phyloP scores from a whole-genome alignment of 2,113 vertebrate species.

The Paradoxurus hermaphroditus region DNA sequence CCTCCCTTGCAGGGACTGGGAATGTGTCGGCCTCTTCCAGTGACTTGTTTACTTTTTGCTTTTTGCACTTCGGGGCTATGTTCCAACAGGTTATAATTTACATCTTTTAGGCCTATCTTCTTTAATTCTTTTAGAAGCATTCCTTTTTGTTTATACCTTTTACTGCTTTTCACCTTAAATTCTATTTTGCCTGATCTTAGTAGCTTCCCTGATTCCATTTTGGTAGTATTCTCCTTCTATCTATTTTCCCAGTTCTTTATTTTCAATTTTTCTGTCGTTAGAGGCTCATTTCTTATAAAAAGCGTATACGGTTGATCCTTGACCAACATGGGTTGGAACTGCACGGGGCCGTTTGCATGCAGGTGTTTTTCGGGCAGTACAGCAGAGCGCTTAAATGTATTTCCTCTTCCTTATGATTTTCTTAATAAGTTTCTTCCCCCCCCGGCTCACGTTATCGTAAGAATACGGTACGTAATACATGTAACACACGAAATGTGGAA shows the following conservation, averaged over 20 bases:
- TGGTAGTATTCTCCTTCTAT: too few relatives aligned
- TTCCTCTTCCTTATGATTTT: too few relatives aligned
- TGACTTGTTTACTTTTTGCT: fast-evolving
- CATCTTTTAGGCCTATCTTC: neutral
- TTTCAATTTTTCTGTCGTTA: neutral
- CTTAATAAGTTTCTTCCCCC: too few relatives aligned
- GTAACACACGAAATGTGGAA: fast-evolving
- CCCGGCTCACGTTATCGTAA: too few relatives aligned
- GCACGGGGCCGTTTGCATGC: neutral
- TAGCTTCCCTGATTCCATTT: neutral
- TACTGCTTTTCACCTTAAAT: neutral
- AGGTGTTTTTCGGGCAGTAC: neutral
- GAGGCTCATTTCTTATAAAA: neutral
- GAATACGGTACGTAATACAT: neutral
- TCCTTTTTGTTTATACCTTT: neutral
- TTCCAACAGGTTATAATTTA: fast-evolving
- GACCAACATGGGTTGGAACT: neutral
- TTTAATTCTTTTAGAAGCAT: neutral
- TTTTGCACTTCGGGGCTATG: fast-evolving
- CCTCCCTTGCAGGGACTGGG: neutral
- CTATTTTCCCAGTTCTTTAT: neutral
- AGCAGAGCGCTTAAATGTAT: too few relatives aligned
- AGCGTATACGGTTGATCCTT: neutral
- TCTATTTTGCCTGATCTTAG: neutral
- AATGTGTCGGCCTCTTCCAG: fast-evolving